phyloP scores from a whole-genome alignment of 2,113 vertebrate genomes.

The Pachycephala philippinensis region DNA sequence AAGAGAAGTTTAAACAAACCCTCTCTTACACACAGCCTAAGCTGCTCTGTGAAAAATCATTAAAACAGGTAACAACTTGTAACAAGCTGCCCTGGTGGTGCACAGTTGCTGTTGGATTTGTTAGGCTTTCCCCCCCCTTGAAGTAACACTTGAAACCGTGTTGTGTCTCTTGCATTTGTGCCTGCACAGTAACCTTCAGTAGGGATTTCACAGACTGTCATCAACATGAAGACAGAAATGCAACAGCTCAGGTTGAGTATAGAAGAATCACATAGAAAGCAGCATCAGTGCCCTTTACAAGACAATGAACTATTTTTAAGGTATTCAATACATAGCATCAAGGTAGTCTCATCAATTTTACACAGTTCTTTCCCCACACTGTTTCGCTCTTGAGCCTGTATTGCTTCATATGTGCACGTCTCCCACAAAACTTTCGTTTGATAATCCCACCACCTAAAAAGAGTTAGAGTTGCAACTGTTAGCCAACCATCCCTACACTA shows the following conservation, averaged over 20 bases:
- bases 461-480: neutral
- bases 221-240: neutral
- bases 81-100: neutral
- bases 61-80: neutral
- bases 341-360: neutral
- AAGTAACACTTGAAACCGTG: neutral
- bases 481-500: neutral
- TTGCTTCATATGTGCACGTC: fast-evolving
- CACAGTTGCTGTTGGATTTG: neutral
- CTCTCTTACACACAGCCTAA: too few species aligned
- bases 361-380: neutral
- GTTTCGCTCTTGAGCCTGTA: neutral
- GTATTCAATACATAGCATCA: neutral
- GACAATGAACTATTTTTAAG: neutral
- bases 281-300: neutral
- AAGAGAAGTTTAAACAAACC: neutral
- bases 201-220: neutral
- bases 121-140: fast-evolving
- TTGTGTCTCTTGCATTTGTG: neutral
- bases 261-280: neutral
- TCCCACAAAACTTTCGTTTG: neutral
- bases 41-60: neutral
- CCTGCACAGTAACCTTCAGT: neutral
- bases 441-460: neutral
- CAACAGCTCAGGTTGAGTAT: neutral